A percentile compares a stretch with the other conserved stretches of the same genome.
Evolutionary conservation across 2,888 invertebrate species (phyloP).

Genomic region (Zaprionus bogoriensis): DNA sequence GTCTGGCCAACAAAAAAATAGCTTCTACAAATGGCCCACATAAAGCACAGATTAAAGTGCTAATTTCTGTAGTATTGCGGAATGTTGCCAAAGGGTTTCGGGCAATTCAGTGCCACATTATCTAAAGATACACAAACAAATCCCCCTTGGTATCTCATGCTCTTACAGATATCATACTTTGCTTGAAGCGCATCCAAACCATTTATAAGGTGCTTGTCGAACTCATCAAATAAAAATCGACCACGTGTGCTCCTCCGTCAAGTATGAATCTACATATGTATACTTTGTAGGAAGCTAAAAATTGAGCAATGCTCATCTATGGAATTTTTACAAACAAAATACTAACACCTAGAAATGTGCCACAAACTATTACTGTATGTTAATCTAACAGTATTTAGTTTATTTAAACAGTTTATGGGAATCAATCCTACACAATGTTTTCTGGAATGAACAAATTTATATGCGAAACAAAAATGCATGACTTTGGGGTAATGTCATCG

Average conservation of each 20-base stretch:
- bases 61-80: slow-evolving; percentile 39
- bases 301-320: too few species aligned
- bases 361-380: too few species aligned
- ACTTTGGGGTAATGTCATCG: too few species aligned
- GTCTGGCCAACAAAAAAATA: slow-evolving; percentile 36
- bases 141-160: background rate
- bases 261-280: background rate
- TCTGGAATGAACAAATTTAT: too few species aligned
- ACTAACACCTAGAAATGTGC: too few species aligned
- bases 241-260: too few species aligned
- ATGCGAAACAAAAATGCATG: too few species aligned
- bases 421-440: too few species aligned
- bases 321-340: too few species aligned
- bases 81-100: slow-evolving; percentile 58
- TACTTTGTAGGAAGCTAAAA: too few species aligned
- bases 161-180: background rate
- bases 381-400: too few species aligned
- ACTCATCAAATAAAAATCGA: slow-evolving; percentile 9
- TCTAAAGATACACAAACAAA: slow-evolving; percentile 5
- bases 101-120: slow-evolving; percentile 28
- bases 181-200: slow-evolving; percentile 37
- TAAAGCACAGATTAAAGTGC: slow-evolving; percentile 67
- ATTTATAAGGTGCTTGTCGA: slow-evolving; percentile 44
- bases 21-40: slow-evolving; percentile 65
- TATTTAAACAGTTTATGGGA: too few species aligned